These are phyloP conservation scores for Drusus annulatus DNA, from an alignment of 1,140 invertebrate genomes.

Conservation along the genomic window DNA sequence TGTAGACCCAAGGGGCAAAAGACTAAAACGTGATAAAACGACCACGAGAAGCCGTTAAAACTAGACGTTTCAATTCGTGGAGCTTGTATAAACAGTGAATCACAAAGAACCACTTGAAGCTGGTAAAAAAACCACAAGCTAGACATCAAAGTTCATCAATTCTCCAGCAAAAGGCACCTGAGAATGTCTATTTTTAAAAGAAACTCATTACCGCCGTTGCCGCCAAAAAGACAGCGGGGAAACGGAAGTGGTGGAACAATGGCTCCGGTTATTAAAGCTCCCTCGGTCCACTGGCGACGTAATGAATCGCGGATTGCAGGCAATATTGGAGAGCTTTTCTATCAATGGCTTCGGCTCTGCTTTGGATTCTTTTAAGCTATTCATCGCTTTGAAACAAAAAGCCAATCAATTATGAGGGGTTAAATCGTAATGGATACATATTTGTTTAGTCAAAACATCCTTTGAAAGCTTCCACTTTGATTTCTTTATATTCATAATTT, in stretches of 20 bases:
- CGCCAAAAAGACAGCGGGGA: slow-evolving; percentile 52
- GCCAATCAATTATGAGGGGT: neutral
- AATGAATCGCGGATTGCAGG: slow-evolving; percentile 15
- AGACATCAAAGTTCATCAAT: slow-evolving; percentile 8
- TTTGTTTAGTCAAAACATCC: too few relatives aligned
- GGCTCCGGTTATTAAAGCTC: slow-evolving; percentile 55
- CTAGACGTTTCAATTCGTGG: too few relatives aligned
- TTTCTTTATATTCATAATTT: too few relatives aligned
- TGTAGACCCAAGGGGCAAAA: too few relatives aligned
- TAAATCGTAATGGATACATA: too few relatives aligned
- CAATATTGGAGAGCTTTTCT: slow-evolving; percentile 32
- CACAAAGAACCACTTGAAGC: neutral
- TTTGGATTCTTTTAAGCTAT: slow-evolving; percentile 7
- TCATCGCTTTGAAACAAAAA: neutral
- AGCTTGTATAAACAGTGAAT: too few relatives aligned
- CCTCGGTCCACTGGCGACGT: neutral
- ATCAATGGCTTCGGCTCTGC: slow-evolving; percentile 21
- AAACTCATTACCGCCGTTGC: slow-evolving; percentile 55
- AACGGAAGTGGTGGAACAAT: slow-evolving; percentile 39
- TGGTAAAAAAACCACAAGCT: neutral
- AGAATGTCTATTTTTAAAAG: slow-evolving; percentile 54
- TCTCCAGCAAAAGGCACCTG: neutral
- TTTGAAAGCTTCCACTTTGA: too few relatives aligned
- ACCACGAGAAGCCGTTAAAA: too few relatives aligned
- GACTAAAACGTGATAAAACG: too few relatives aligned